Evolutionary conservation across 2,113 vertebrate species (phyloP), one percentile per base, ranked within the genome.

Genomic region (Nanorana parkeri): DNA sequence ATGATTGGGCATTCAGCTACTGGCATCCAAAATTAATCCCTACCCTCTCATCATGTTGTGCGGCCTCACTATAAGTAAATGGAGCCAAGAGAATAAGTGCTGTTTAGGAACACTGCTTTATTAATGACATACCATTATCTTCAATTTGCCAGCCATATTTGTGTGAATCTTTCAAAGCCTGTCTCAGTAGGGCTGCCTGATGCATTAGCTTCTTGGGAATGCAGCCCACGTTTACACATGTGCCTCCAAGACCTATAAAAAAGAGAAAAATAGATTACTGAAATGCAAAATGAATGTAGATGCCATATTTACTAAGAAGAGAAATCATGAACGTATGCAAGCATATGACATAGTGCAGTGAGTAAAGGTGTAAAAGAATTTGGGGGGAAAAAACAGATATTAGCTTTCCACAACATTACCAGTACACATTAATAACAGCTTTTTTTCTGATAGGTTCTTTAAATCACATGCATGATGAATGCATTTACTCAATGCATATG

Each of bases 181-280:
- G 92, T 47, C 94, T 93, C 36, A 96, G 84, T 74, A 94, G 84
- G 29, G 94, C 94, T 0, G 95, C 91, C 77, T 96, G 95, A 72
- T 95, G 94, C 90, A 96, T 93, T 83, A 96, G 1, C 67, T 91
- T 95, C 82, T 95, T 95, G 28, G 94, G 93, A 78, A 95, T 92
- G 72, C 91, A 94, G 13, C 93, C 94, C 23, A 92, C 91, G 41
- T 94, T 95, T 76, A 94, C 91, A 51, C 91, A 93, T 0, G 94
- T 94, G 78, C 94, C 94, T 86, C 93, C 93, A 4, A 95, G 92
- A 83, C 92, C 93, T 95, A 72, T 19, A 54, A 78, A 26, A 51
- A 26, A 51, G 84, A 68, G 1, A 64, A 66, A 61, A 0, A 41
- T 19, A 56, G 6, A 55, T 55, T 21, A 41, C 19, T 56, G 58